Conservation (phyloP, 2,797 vertebrate genomes). For the Mionectes olivaceus region DNA sequence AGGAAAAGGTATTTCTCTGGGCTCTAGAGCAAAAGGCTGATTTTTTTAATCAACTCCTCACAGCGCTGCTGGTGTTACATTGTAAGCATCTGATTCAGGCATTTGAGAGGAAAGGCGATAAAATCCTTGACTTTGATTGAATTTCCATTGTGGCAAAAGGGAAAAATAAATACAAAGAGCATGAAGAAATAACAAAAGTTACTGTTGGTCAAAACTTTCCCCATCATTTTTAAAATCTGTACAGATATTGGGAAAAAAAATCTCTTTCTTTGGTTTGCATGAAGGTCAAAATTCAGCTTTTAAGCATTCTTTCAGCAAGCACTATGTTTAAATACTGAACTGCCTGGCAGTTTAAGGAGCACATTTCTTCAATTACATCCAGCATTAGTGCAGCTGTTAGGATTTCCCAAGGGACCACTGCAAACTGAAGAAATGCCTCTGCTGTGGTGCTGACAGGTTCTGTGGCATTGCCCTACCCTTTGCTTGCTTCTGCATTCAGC, state of each 20-base stretch:
- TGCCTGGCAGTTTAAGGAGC: not conserved
- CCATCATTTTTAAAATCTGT: not conserved
- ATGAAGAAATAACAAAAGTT: not conserved
- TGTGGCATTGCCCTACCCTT: not conserved
- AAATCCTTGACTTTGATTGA: conserved; percentile 30
- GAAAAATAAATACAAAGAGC: conserved; percentile 26
- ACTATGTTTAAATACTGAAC: not conserved
- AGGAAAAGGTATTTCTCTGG: not conserved
- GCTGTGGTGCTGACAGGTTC: not conserved
- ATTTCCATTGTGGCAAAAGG: conserved; percentile 4
- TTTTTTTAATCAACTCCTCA: not conserved
- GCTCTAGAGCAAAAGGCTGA: not conserved
- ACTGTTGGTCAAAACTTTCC: not conserved
- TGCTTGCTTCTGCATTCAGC: not conserved
- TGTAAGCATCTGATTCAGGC: conserved; percentile 4
- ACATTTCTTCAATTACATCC: not conserved
- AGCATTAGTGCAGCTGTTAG: not conserved
- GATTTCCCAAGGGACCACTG: not conserved
- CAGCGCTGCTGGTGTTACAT: not conserved
- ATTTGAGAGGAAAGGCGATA: not conserved
- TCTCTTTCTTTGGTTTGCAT: not conserved
- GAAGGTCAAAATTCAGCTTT: conserved; percentile 15
- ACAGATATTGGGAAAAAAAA: not conserved
- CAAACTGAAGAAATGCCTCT: not conserved
- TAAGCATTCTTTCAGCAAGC: not conserved